phyloP scores from a whole-genome alignment of 2,888 invertebrate genomes.

The Callyntrura guangdongensis region DNA sequence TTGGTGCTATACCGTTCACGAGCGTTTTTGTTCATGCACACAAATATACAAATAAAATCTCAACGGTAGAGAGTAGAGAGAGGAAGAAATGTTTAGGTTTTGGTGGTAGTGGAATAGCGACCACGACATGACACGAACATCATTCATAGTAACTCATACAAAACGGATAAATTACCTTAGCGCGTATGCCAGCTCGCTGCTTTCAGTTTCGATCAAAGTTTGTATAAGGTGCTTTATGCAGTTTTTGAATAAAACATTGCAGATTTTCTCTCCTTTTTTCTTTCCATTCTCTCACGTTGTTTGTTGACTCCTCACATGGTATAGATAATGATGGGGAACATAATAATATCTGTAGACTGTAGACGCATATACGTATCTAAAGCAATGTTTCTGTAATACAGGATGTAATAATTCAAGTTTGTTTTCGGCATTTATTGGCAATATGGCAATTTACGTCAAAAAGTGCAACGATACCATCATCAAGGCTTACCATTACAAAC shows the following conservation, averaged over 20 bases:
- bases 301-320: conserved; percentile 57
- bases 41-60: neutral
- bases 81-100: too few relatives aligned
- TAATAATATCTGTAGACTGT: neutral
- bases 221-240: neutral
- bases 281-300: conserved; percentile 65
- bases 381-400: neutral
- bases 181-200: neutral
- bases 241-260: neutral
- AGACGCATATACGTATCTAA: neutral
- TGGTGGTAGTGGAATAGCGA: too few relatives aligned
- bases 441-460: conserved; percentile 28
- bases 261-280: conserved; percentile 48
- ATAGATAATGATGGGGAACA: neutral
- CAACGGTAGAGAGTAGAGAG: neutral
- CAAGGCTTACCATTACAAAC: neutral
- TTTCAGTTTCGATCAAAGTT: conserved; percentile 33
- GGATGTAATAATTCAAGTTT: conserved; percentile 49
- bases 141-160: conserved; percentile 5
- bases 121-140: neutral
- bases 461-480: conserved; percentile 24
- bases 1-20: conserved; percentile 5
- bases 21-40: conserved; percentile 21
- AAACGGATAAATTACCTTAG: neutral
- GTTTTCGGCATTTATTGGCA: conserved; percentile 45